A percentile compares a stretch with the other conserved stretches of the same genome.
phyloP scores from a whole-genome alignment of 2,113 vertebrate genomes.

The Pongo pygmaeus region DNA sequence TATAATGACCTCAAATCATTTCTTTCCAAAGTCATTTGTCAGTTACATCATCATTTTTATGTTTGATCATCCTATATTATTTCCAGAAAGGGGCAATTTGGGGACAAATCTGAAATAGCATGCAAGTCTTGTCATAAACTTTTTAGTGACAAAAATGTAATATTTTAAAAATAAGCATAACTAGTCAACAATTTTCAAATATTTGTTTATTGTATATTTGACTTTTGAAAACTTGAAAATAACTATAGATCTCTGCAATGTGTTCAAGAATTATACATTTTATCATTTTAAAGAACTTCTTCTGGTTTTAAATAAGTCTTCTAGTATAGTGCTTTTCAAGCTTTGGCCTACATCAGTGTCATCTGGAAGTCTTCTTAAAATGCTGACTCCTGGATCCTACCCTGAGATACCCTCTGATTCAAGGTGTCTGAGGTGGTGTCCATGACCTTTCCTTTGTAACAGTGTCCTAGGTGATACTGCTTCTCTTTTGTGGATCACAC shows the following conservation, averaged over 20 bases:
- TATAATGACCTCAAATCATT: conserved; percentile 63
- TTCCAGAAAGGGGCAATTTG: conserved; percentile 62
- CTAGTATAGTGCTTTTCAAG: neutral
- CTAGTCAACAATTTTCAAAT: conserved; percentile 34
- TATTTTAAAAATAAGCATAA: neutral
- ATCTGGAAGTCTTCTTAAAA: neutral
- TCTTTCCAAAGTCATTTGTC: conserved; percentile 63
- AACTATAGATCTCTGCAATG: neutral
- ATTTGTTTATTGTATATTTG: neutral
- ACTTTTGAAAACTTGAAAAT: neutral
- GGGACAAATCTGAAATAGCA: neutral
- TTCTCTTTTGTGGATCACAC: neutral
- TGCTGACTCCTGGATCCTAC: neutral
- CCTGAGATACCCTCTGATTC: neutral
- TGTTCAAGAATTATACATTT: neutral
- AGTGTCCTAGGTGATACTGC: neutral
- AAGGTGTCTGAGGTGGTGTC: neutral
- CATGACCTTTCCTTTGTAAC: neutral
- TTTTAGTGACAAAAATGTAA: conserved; percentile 61
- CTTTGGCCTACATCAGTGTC: neutral
- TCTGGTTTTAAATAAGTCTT: neutral
- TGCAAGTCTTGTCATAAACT: neutral
- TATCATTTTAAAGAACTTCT: neutral
- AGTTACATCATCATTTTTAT: conserved; percentile 62
- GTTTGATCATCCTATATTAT: neutral